These are phyloP conservation scores for Artemia sinica DNA, from an alignment of 2,888 invertebrate species.

Conservation along the genomic window DNA sequence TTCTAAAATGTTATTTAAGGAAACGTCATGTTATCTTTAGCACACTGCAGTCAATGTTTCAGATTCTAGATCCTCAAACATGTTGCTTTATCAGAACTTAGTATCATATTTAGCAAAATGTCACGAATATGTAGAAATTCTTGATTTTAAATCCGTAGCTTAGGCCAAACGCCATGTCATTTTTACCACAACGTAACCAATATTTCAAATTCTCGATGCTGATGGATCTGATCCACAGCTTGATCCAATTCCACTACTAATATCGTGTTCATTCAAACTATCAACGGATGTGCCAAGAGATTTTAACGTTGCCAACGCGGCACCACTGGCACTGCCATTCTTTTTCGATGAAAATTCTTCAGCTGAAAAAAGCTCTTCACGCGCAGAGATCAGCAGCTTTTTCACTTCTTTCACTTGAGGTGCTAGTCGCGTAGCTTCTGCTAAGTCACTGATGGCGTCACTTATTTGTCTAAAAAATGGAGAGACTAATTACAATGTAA, in stretches of 20 bases:
- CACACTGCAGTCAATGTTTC: too few species aligned
- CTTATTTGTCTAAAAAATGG: constrained; percentile 41
- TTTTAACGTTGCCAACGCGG: constrained; percentile 12
- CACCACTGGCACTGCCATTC: background rate
- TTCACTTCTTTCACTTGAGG: constrained; percentile 53
- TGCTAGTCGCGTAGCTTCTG: constrained; percentile 55
- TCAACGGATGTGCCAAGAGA: constrained; percentile 20
- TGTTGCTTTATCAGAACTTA: too few species aligned
- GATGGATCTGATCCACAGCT: constrained; percentile 21
- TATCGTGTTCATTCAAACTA: constrained; percentile 19
- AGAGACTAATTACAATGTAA: background rate
- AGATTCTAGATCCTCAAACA: too few species aligned
- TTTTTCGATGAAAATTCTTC: constrained; percentile 15
- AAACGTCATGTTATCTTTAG: too few species aligned
- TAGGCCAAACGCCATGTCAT: too few species aligned
- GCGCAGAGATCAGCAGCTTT: constrained; percentile 50
- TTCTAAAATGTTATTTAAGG: too few species aligned
- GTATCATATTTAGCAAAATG: too few species aligned
- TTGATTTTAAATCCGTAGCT: too few species aligned
- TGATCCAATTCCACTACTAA: constrained; percentile 22
- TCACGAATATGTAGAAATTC: too few species aligned
- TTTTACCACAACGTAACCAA: background rate
- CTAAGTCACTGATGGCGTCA: constrained; percentile 58
- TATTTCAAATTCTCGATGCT: background rate
- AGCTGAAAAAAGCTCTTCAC: constrained; percentile 44